Conservation (phyloP, 2,888 invertebrate genomes). For the Brenthis hecate region DNA sequence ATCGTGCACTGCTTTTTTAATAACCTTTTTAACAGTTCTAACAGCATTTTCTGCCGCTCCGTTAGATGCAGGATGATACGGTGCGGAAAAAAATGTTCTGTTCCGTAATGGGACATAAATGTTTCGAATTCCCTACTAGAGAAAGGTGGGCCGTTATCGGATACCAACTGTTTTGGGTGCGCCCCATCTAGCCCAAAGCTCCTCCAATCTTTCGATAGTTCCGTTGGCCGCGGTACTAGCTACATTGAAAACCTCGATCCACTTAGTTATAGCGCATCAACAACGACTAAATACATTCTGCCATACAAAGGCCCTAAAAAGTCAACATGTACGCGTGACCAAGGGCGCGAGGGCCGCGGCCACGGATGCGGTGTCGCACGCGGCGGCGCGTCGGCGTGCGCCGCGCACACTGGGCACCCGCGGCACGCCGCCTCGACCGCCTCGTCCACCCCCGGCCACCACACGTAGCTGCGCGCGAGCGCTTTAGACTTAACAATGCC, state of each 20-base stretch:
- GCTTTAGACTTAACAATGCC: constrained; percentile 5
- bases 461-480: constrained; percentile 4
- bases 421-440: constrained; percentile 15
- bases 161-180: constrained; percentile 42
- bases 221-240: constrained; percentile 21
- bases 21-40: no score
- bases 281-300: constrained; percentile 39
- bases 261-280: constrained; percentile 43
- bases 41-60: no score
- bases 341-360: constrained; percentile 11
- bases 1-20: no score
- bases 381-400: no score
- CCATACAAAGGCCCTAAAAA: constrained; percentile 28
- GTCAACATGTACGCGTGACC: constrained; percentile 36
- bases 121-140: constrained; percentile 25
- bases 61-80: no score
- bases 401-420: constrained; percentile 1
- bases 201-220: constrained; percentile 33
- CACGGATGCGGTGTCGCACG: no score
- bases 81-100: no score
- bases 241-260: constrained; percentile 42
- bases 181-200: constrained; percentile 41
- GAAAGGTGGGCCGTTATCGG: constrained; percentile 46
- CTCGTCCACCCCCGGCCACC: constrained; percentile 29
- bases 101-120: no score